Conservation (phyloP, 2,888 invertebrate genomes). For the Miltochrista miniata region DNA sequence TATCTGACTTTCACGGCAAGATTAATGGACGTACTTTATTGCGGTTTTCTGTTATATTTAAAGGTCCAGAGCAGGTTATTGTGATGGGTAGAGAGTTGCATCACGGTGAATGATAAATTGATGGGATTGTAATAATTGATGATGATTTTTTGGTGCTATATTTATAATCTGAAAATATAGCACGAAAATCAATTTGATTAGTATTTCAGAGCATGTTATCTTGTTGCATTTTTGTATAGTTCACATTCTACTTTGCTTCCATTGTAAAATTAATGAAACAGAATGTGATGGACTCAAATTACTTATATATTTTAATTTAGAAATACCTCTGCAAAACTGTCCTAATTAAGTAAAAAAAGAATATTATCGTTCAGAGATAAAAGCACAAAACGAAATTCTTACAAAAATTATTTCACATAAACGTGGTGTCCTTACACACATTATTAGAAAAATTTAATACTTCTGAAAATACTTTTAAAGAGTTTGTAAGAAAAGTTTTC, state of each 20-base stretch:
- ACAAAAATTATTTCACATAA: slow-evolving; percentile 21
- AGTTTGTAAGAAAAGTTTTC: slow-evolving; percentile 37
- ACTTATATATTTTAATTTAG: background rate
- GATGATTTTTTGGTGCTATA: background rate
- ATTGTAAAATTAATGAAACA: too few relatives aligned
- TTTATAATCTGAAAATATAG: too few relatives aligned
- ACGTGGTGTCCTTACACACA: slow-evolving; percentile 25
- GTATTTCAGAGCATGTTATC: too few relatives aligned
- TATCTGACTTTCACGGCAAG: slow-evolving; percentile 35
- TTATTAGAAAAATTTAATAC: slow-evolving; percentile 24
- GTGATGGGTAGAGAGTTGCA: background rate
- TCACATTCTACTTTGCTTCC: too few relatives aligned
- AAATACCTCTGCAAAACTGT: slow-evolving; percentile 1
- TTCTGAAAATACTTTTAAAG: slow-evolving; percentile 30
- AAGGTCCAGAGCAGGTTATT: slow-evolving; percentile 6
- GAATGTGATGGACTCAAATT: too few relatives aligned
- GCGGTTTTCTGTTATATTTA: slow-evolving; percentile 21
- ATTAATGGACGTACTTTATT: slow-evolving; percentile 36
- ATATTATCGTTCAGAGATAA: slow-evolving; percentile 9
- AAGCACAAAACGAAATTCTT: slow-evolving; percentile 16
- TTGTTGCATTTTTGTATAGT: background rate
- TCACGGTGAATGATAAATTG: background rate
- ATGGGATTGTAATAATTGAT: background rate
- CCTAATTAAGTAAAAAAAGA: slow-evolving; percentile 14
- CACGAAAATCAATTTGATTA: too few relatives aligned